Conservation (phyloP, 2,113 vertebrate genomes). For the Periophthalmodon schlosseri region DNA sequence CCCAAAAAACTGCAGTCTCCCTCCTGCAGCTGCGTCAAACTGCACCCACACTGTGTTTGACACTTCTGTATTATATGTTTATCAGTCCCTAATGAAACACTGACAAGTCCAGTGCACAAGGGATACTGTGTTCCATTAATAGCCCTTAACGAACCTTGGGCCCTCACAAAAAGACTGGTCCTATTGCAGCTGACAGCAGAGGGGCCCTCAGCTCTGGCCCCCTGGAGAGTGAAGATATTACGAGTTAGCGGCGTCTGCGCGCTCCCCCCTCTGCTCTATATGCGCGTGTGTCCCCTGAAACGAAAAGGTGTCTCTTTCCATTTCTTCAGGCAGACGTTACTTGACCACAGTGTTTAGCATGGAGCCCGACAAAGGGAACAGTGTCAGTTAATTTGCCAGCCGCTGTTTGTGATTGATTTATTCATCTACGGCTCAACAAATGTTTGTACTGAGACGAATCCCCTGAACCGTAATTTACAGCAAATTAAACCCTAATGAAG, state of each 20-base stretch:
- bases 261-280: conserved; percentile 37
- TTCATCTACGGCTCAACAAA: conserved; percentile 65
- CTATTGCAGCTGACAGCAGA: conserved; percentile 72
- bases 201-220: conserved; percentile 64
- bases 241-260: conserved; percentile 65
- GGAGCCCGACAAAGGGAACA: conserved; percentile 50
- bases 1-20: conserved; percentile 55
- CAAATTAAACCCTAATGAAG: conserved; percentile 59
- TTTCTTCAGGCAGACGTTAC: conserved; percentile 60
- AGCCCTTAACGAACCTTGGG: conserved; percentile 77
- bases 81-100: conserved; percentile 78
- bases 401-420: conserved; percentile 68
- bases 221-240: conserved; percentile 74
- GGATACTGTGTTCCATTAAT: conserved; percentile 71
- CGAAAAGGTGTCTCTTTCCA: conserved; percentile 64
- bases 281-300: conserved; percentile 55
- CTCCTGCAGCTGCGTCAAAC: conserved; percentile 44
- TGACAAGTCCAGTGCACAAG: conserved; percentile 72
- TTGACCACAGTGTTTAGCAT: conserved; percentile 52
- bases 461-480: conserved; percentile 49
- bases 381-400: conserved; percentile 64
- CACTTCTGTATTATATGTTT: conserved; percentile 74
- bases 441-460: conserved; percentile 63
- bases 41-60: conserved; percentile 61
- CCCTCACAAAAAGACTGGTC: conserved; percentile 66